phyloP scores from a whole-genome alignment of 2,113 vertebrate genomes.

The Notarius quadriscutis region DNA sequence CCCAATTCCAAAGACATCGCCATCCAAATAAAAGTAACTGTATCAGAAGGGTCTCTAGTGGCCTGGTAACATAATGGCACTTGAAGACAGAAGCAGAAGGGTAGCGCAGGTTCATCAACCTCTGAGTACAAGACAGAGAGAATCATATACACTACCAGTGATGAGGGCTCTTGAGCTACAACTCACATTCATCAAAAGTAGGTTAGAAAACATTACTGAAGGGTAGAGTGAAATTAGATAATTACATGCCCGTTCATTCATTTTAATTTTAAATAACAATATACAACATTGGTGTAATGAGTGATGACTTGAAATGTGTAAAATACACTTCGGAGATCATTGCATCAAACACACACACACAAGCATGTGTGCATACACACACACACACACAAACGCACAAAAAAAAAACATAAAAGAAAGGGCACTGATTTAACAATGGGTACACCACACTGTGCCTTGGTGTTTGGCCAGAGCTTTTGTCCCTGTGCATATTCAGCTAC shows the following conservation, averaged over 20 bases:
- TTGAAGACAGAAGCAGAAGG: constrained; percentile 12
- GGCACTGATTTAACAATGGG: constrained; percentile 46
- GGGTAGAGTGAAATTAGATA: constrained; percentile 70
- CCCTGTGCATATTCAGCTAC: constrained; percentile 31
- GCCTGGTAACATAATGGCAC: constrained; percentile 18
- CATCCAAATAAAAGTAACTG: constrained; percentile 30
- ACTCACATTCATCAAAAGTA: constrained; percentile 57
- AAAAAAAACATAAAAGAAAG: constrained; percentile 45
- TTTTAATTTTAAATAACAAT: constrained; percentile 58
- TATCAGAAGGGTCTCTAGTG: constrained; percentile 38
- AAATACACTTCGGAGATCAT: constrained; percentile 14
- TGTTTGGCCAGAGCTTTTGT: constrained; percentile 47
- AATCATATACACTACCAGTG: constrained; percentile 33
- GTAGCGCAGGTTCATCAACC: neutral
- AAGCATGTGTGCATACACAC: constrained; percentile 37
- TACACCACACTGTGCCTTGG: constrained; percentile 48
- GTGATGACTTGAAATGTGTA: constrained; percentile 28
- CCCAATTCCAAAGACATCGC: neutral
- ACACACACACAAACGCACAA: constrained; percentile 28
- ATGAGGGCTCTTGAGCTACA: constrained; percentile 10
- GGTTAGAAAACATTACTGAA: constrained; percentile 60
- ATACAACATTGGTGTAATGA: constrained; percentile 14
- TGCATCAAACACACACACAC: constrained; percentile 36
- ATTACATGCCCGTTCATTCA: constrained; percentile 68
- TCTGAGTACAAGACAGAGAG: constrained; percentile 3